Conservation (phyloP, 2,797 vertebrate genomes). For the Podarcis siculus region DNA sequence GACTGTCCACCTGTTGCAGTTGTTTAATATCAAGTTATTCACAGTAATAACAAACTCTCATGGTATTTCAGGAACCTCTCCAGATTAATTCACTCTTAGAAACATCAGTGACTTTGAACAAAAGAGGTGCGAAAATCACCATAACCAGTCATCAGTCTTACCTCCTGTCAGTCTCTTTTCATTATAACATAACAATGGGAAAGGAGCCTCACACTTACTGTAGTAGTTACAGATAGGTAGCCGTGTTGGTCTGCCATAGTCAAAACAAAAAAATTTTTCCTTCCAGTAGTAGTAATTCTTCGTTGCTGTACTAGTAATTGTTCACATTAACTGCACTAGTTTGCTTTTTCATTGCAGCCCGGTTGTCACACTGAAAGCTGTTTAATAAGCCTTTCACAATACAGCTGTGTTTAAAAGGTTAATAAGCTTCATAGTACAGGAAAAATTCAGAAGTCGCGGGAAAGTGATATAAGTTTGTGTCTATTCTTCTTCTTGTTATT, state of each 20-base stretch:
- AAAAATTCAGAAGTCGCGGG: not conserved
- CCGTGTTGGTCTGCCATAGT: no score
- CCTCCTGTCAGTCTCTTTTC: not conserved
- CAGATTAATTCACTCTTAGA: not conserved
- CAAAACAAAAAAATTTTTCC: no score
- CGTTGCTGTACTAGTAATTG: not conserved
- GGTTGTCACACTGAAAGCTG: not conserved
- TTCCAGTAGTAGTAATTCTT: no score
- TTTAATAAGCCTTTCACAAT: not conserved
- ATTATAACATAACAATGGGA: not conserved
- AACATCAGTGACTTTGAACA: not conserved
- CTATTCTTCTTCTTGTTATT: no score
- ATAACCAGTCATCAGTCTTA: not conserved
- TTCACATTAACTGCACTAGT: not conserved
- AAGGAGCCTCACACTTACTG: not conserved
- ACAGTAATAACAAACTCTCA: fast-evolving
- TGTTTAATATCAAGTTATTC: not conserved
- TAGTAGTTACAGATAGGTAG: no score
- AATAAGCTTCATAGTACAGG: not conserved
- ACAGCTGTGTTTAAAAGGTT: not conserved
- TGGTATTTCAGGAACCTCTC: not conserved
- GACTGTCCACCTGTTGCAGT: not conserved
- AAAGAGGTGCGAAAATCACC: not conserved
- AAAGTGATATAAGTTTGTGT: no score
- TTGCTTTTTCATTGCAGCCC: not conserved